Evolutionary conservation across 1,140 invertebrate species (phyloP).

Genomic region (Bombus superbus): DNA sequence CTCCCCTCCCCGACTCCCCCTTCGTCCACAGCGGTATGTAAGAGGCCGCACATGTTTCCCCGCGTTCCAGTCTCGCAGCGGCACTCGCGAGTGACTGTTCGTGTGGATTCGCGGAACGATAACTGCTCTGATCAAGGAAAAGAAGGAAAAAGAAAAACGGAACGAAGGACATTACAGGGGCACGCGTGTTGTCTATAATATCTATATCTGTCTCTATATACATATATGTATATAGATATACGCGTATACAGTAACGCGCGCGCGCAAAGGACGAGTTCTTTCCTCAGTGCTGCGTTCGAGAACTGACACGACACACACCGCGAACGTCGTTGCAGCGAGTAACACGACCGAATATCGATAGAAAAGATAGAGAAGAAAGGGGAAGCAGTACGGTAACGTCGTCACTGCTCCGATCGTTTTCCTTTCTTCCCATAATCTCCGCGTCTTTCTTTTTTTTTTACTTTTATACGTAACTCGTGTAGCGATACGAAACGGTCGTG

Average conservation of each 20-base stretch:
- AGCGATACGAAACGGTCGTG: background rate
- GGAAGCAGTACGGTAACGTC: background rate
- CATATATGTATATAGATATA: conserved; percentile 14
- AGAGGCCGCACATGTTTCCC: conserved; percentile 79
- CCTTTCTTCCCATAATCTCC: conserved; percentile 8
- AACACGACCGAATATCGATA: conserved; percentile 36
- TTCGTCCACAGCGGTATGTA: conserved; percentile 72
- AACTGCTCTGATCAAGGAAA: background rate
- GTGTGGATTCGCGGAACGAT: conserved; percentile 41
- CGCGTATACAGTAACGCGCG: conserved; percentile 34
- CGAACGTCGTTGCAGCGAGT: conserved; percentile 55
- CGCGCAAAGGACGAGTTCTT: conserved; percentile 60
- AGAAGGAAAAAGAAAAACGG: background rate
- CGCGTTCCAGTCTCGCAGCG: conserved; percentile 81
- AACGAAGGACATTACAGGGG: conserved; percentile 55
- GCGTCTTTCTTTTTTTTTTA: conserved; percentile 65
- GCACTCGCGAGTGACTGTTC: conserved; percentile 76
- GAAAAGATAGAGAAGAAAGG: conserved; percentile 34
- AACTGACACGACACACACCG: conserved; percentile 55
- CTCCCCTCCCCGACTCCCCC: conserved; percentile 1
- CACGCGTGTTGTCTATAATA: conserved; percentile 31
- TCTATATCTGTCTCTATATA: conserved; percentile 12
- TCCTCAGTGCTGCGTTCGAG: conserved; percentile 45
- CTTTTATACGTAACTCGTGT: conserved; percentile 59
- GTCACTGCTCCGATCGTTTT: conserved; percentile 3